Base-by-base conservation (phyloP, 1,140 invertebrate genomes). In the Drosophila elegans region DNA sequence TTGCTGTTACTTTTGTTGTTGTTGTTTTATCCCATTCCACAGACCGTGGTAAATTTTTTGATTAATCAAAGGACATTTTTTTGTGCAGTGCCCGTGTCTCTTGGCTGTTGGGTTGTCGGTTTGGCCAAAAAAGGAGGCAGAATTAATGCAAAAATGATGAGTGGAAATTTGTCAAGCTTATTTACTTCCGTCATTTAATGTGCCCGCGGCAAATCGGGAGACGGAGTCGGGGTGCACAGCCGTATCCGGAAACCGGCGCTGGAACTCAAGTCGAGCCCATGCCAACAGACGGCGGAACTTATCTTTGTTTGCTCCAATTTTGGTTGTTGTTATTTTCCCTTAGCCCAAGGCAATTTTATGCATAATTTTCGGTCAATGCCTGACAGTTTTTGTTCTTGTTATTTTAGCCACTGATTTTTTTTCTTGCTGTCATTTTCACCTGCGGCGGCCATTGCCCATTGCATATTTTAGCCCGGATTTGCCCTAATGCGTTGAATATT, bases 91-190 rank as follows among this genome's bases (percentile, higher is more conserved):
- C 38, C 48, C 59, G 54, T 63, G 60, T 27, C 48, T 63, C 61
- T 46, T 69, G 53, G 39, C 53, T 56, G 78, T 78, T 79, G 73
- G 71, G 64, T 74, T 74, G 79, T 74, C 67, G 71, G 51, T 84
- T 82, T 52, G 61, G 38, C 46, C 61, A 64, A 66, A 64, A 90
- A 91, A 91, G 80, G 77, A 91, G 89, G 74, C 89, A 56, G 89
- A 91, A 91, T 91, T 91, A 91, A 91, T 91, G 89, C 80, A 91
- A 91, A 91, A 91, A 91, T 91, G 84, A 91, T 91, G 89, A 91
- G 89, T 90, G 84, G 85, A 91, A 91, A 91, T 91, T 91, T 91
- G 90, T 91, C 89, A 91, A 89, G 89, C 89, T 91, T 91, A 91
- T 91, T 91, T 91, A 89, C 89, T 91, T 91, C 80, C 89, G 88